Base-by-base conservation (phyloP, 2,888 invertebrate genomes). In the Lasius platythorax region DNA sequence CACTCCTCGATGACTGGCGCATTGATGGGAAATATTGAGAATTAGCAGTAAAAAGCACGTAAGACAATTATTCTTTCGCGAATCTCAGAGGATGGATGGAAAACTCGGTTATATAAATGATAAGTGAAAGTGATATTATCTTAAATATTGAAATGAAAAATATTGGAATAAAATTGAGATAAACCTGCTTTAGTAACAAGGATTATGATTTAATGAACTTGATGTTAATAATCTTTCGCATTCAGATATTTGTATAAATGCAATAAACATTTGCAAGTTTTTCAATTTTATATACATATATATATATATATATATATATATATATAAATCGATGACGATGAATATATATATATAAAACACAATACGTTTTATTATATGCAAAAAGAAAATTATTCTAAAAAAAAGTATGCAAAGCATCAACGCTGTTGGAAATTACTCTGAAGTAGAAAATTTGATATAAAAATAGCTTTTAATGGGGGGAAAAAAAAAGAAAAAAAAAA, bases 201-300 rank as follows among this genome's bases (percentile, higher is more conserved):
- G 33, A 30, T 30, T 18, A 12, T 64, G 50, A 53, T 67, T n/a
- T 76, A 40, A 53, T 53, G 50, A 67, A 53, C 23, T 75, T n/a
- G 18, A 50, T 23, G 33, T 12, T 40, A 28, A 53, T 40, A 30
- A 78, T 70, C 53, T 40, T 78, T 78, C 76, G 53, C 72, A 78
- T 40, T 68, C 53, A 28, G 28, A 15, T 66, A 37, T 50, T 56
- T 58, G 12, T 58, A 43, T 1, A 43, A 28, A 30, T 43, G 18
- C 2, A 37, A 76, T n/a, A 18, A 67, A 66, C 6, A 68, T 28
- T 28, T 15, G 18, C 5, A 50, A 50, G 15, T 18, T n/a, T 53
- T 53, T 53, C 8, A 3, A 46, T 18, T 6, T 6, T 28, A 61
- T 30, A 33, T 33, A 15, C 0, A 23, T 23, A 23, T 23, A 23